Evolutionary conservation across 2,888 invertebrate genomes (phyloP).

Genomic region (Liposcelis brunnea): DNA sequence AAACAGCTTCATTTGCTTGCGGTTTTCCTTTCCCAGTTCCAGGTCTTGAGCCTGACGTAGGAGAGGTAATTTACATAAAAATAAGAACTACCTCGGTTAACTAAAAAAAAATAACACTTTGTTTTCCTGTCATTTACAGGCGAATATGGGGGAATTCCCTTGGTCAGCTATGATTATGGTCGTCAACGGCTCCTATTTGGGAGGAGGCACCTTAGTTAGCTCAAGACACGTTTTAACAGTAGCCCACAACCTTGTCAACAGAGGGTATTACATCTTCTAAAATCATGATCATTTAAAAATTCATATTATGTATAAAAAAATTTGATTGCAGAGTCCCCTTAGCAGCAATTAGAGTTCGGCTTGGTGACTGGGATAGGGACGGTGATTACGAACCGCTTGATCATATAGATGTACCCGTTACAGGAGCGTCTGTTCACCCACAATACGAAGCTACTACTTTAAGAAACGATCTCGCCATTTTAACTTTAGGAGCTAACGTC

Average conservation of each 20-base stretch:
- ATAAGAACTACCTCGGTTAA: too few relatives aligned
- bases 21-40: too few relatives aligned
- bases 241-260: slow-evolving; percentile 42
- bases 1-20: too few relatives aligned
- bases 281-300: too few relatives aligned
- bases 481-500: slow-evolving; percentile 34
- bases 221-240: slow-evolving; percentile 51
- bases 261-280: slow-evolving; percentile 20
- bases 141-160: slow-evolving; percentile 5
- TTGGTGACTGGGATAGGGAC: slow-evolving; percentile 61
- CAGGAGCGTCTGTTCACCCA: slow-evolving; percentile 41
- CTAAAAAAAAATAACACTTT: too few relatives aligned
- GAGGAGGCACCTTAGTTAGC: slow-evolving; percentile 53
- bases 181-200: slow-evolving; percentile 43
- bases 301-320: too few relatives aligned
- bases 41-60: too few relatives aligned
- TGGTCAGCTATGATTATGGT: slow-evolving; percentile 28
- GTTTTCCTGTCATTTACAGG: neutral
- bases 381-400: slow-evolving; percentile 41
- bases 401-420: slow-evolving; percentile 40
- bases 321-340: too few relatives aligned
- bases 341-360: slow-evolving; percentile 39
- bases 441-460: slow-evolving; percentile 51
- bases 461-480: slow-evolving; percentile 62
- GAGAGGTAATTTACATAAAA: too few relatives aligned